These are phyloP conservation scores for Camponotus vicinus DNA, from an alignment of 1,140 invertebrate species.

Conservation along the genomic window DNA sequence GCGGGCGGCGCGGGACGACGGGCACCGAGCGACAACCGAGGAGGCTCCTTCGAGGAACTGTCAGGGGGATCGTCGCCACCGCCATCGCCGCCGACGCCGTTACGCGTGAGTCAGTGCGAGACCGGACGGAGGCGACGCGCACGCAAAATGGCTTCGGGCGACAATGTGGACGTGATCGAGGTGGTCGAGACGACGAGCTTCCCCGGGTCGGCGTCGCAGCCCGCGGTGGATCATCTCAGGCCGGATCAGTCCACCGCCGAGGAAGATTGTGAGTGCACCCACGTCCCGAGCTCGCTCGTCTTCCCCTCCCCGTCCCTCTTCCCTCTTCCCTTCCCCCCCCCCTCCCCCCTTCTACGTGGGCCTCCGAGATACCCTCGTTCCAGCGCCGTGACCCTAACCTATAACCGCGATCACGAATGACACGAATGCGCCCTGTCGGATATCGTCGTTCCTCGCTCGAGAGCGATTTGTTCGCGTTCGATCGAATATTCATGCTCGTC, in stretches of 20 bases:
- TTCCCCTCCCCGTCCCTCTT: background rate
- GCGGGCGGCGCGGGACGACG: conserved; percentile 47
- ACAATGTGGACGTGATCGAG: conserved; percentile 89
- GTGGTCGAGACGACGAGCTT: conserved; percentile 85
- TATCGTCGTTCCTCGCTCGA: background rate
- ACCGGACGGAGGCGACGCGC: conserved; percentile 71
- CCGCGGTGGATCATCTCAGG: conserved; percentile 77
- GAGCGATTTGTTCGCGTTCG: background rate
- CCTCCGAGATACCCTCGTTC: background rate
- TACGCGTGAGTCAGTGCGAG: conserved; percentile 71
- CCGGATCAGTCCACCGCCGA: conserved; percentile 81
- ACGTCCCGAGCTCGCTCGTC: background rate
- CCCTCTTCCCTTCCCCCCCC: no score
- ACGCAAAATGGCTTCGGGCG: conserved; percentile 90
- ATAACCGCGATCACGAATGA: conserved; percentile 49
- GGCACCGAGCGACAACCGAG: conserved; percentile 67
- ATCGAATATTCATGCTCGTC: background rate
- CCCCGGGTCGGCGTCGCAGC: conserved; percentile 70
- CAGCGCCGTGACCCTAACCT: conserved; percentile 60
- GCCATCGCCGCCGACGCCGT: conserved; percentile 38
- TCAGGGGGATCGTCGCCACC: conserved; percentile 64
- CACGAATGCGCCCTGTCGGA: conserved; percentile 6
- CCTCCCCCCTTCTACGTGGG: background rate
- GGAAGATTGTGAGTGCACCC: conserved; percentile 83
- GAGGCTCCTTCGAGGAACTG: conserved; percentile 71